Evolutionary conservation across 2,888 invertebrate species (phyloP), one percentile per base, ranked within the genome.

Genomic region (Stictocephala bisonia): DNA sequence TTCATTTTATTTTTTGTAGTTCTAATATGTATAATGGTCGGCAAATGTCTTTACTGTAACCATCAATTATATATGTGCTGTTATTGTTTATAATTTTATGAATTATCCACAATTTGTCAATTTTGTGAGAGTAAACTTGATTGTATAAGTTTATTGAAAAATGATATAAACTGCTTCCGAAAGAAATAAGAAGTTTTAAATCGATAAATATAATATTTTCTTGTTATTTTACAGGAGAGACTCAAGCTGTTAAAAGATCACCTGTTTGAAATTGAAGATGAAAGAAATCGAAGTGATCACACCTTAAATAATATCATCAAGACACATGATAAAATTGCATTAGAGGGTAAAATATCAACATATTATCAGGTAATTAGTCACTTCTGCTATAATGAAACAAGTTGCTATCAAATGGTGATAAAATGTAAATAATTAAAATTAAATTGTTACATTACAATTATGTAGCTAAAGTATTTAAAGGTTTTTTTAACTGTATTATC

Each of bases 231-330:
- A 13, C 85, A 95, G 90, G 96, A 96, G 79, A 88, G 94, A 18
- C 84, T 96, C 20, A 91, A 93, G 81, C 89, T 91, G 3, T 85
- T 96, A 13, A 92, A 93, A 79, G 87, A 89, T 51, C 84, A 94
- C 9, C 89, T 95, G 40, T 91, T 92, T 82, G 93, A 94, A 70
- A 91, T 96, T 78, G 94, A 95, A 83, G 89, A 89, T 64, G 94
- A 94, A 81, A 87, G 95, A 68, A 86, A 87, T n/a, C 88, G 90
- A 53, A 92, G 93, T 80, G 95, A 96, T 81, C 90, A 90, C 71
- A 94, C 93, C 71, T 87, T 96, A 71, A 90, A 90, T 67, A 90
- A 91, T 73, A 90, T 97, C 75, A 86, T 91, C 7, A 91, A 93
- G 81, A 91, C 92, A 1, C 93, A 94, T 80, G 90, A 91, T 76